These are phyloP conservation scores for Mactra quadrangularis DNA, from an alignment of 1,140 invertebrate species.

Conservation along the genomic window DNA sequence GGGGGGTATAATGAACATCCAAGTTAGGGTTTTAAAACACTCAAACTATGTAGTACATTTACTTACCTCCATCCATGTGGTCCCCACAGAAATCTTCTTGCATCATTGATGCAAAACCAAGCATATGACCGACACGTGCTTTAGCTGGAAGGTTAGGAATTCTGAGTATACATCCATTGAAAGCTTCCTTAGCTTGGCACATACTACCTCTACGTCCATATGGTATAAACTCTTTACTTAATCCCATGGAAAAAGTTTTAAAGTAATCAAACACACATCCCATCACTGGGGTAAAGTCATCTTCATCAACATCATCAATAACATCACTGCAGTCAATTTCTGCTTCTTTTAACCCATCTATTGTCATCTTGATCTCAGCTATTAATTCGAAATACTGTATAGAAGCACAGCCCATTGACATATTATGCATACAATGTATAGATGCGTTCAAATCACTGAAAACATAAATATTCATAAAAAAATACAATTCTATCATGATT, in stretches of 20 bases:
- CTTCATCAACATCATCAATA: background rate
- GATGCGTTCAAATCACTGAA: conserved; percentile 6
- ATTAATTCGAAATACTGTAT: background rate
- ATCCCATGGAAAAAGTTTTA: background rate
- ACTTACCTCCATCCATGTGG: background rate
- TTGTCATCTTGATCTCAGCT: background rate
- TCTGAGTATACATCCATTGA: background rate
- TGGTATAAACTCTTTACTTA: background rate
- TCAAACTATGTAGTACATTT: too few species aligned
- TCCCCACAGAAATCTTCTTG: conserved; percentile 8
- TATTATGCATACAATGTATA: background rate
- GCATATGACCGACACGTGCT: background rate
- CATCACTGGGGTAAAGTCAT: background rate
- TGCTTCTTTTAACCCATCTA: background rate
- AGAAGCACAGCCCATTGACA: background rate
- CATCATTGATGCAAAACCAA: conserved; percentile 6
- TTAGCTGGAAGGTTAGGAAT: background rate
- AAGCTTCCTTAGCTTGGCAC: background rate
- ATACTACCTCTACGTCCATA: background rate
- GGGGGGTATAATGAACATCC: too few species aligned
- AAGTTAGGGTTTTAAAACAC: too few species aligned
- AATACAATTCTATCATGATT: background rate
- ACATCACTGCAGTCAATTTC: background rate
- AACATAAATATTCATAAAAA: background rate
- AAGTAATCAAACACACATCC: background rate